Evolutionary conservation across 1,140 invertebrate genomes (phyloP), one percentile per base, ranked within the genome.

Genomic region (Anthonomus grandis): DNA sequence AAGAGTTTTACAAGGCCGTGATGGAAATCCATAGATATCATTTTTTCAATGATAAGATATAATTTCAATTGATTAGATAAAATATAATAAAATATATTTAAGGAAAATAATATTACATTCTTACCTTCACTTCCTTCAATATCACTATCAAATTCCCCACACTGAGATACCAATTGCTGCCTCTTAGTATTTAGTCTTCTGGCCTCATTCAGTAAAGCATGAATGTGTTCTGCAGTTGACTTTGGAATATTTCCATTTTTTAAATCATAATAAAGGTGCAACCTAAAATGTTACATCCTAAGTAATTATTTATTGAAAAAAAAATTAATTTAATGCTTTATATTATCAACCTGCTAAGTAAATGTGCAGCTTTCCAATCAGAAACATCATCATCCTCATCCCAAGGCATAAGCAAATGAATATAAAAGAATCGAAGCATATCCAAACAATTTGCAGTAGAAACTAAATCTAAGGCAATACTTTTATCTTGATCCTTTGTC

Each of bases 391-490:
- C 78, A 45, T 84, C 81, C 37, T 75, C 64, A 57, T 85, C 83
- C 82, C 82, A 85, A 2, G 83, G 81, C 78, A 83, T 81, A 74
- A 81, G 81, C 4, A 85, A 63, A 60, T 82, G 71, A 42, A 76
- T 75, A 58, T 78, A 83, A 65, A 84, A 85, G 46, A 84, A 84
- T 47, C 83, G 45, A n/a, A 78, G 51, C 25, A 78, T 73, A 64
- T 84, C 82, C 0, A 83, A 60, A 21, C 68, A 68, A 59, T 78
- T 75, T 0, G 77, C 76, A 3, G 77, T 78, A 15, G 63, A 64
- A 34, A 74, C 66, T 31, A 76, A 59, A 68, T 76, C 76, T 3
- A 79, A 50, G 2, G 68, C 76, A 2, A 63, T 52, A 46, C 52
- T 65, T 52, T 81, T 79, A 15, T 79, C 77, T 65, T 84, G 82